Percentiles rank a stretch among this genome's conserved stretches.
These are phyloP conservation scores for Trissolcus basalis DNA, from an alignment of 1,140 invertebrate genomes.

Conservation along the genomic window DNA sequence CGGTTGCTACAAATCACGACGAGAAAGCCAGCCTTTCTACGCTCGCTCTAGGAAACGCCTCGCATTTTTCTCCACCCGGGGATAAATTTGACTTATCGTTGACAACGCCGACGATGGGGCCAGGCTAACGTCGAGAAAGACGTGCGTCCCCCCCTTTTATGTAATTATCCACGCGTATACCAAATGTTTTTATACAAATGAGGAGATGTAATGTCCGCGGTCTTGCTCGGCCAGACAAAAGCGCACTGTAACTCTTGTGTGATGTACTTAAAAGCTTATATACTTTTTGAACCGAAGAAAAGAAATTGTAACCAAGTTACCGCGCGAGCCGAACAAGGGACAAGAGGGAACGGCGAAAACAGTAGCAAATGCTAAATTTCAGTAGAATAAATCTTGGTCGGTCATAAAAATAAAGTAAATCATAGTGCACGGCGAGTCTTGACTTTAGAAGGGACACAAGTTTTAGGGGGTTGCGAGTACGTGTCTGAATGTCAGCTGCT, in stretches of 20 bases:
- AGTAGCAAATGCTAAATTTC: conserved; percentile 6
- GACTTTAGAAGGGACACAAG: conserved; percentile 46
- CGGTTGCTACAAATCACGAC: conserved; percentile 75
- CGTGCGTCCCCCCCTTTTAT: too few relatives aligned
- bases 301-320: too few relatives aligned
- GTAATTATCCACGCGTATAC: too few relatives aligned
- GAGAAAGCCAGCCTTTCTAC: conserved; percentile 75
- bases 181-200: not conserved
- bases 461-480: conserved; percentile 44
- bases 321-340: too few relatives aligned
- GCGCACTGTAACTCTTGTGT: too few relatives aligned
- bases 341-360: too few relatives aligned
- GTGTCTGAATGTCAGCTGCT: conserved; percentile 68
- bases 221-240: too few relatives aligned
- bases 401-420: conserved; percentile 37
- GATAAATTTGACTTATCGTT: conserved; percentile 77
- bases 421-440: conserved; percentile 35
- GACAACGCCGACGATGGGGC: conserved; percentile 64
- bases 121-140: not conserved
- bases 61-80: conserved; percentile 73
- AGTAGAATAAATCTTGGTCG: conserved; percentile 21
- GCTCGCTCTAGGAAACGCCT: conserved; percentile 74
- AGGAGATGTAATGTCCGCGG: not conserved
- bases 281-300: too few relatives aligned
- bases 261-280: too few relatives aligned